Evolutionary conservation across 2,888 invertebrate genomes (phyloP), one percentile per base, ranked within the genome.

Genomic region (Linnaemya vulpina): DNA sequence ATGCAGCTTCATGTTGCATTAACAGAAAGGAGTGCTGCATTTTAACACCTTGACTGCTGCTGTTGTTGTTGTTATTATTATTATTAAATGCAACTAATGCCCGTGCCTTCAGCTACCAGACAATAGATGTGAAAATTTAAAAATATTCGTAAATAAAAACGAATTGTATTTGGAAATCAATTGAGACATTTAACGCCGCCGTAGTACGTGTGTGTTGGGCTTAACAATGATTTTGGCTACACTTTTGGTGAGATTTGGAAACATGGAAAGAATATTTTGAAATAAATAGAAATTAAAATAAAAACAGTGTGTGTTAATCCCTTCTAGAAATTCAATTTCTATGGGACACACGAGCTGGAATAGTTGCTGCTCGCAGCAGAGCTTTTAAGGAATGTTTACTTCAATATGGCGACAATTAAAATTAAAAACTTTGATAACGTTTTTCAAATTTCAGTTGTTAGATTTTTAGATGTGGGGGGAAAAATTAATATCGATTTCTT

Each of bases 301-400:
- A 74, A n/a, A 79, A 70, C 78, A 78, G 82, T 82, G 82, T 85
- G 85, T 85, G 85, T 79, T 86, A 87, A 87, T 87, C 83, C 86
- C 76, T 86, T 84, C 17, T 60, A 38, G 20, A 71, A 75, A 74
- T 60, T 60, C 67, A 62, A 40, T 80, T 80, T 67, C 30, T 65
- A 51, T 73, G 55, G 76, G 51, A 30, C 76, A 30, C 76, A 77
- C 76, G 58, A 83, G 70, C 38, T 63, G 20, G 25, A 82, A 82
- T 81, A 53, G 13, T 17, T 60, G 51, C 11, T 53, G 60, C 17
- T 46, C 40, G 13, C 5, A 43, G 10, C 74, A 80, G 58, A 60
- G 9, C 8, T 67, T 22, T 53, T 1, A 60, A 62, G 25, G 30
- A 35, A 25, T 68, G 53, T 8, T 43, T 25, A 22, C 53, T 35